These are phyloP conservation scores for Neopelma chrysocephalum DNA, from an alignment of 2,797 vertebrate genomes.

Conservation along the genomic window DNA sequence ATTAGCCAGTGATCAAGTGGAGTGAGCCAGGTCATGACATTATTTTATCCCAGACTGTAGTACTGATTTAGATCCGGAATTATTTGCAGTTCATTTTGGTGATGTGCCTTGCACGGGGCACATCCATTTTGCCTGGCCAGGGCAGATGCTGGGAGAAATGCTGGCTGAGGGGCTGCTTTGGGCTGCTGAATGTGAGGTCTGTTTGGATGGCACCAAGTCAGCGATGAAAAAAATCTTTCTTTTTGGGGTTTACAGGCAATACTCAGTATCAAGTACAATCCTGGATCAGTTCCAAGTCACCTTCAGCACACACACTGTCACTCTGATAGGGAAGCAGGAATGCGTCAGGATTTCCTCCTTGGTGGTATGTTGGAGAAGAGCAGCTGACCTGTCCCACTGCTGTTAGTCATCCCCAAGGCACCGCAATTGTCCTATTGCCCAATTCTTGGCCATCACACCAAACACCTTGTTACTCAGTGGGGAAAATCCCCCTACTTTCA, in stretches of 20 bases:
- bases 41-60: not conserved
- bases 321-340: not conserved
- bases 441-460: not conserved
- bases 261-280: not conserved
- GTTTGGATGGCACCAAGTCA: not conserved
- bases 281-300: not conserved
- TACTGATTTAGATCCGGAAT: not conserved
- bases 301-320: not conserved
- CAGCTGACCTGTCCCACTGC: not conserved
- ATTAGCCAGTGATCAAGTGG: not conserved
- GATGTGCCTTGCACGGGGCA: not conserved
- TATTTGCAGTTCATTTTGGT: not conserved
- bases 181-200: not conserved
- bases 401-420: not conserved
- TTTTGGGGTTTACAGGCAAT: not conserved
- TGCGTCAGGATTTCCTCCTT: slow-evolving; percentile 2
- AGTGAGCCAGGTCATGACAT: not conserved
- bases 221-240: not conserved
- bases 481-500: not conserved
- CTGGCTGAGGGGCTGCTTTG: not conserved
- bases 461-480: not conserved
- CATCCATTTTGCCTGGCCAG: not conserved
- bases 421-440: not conserved
- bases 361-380: not conserved
- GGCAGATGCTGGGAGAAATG: not conserved